phyloP scores from a whole-genome alignment of 2,888 invertebrate species.

The Sesia bembeciformis region DNA sequence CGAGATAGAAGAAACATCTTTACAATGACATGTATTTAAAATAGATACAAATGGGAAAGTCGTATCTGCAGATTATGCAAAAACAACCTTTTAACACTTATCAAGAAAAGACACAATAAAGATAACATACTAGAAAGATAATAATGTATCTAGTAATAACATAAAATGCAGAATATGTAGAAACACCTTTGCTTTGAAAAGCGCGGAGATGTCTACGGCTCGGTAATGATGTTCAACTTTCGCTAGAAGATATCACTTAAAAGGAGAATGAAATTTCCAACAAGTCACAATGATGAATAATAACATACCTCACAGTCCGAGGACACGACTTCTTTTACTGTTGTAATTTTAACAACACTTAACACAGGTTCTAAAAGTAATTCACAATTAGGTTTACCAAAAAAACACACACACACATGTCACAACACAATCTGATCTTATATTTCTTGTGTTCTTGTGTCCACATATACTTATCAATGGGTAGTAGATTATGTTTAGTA shows the following conservation, averaged over 20 bases:
- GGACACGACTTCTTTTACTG: background rate
- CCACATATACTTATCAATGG: background rate
- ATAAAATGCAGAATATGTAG: background rate
- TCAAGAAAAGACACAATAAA: no score
- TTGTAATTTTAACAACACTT: no score
- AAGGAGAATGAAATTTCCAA: background rate
- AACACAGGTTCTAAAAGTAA: no score
- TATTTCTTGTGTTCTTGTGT: background rate
- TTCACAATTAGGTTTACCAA: no score
- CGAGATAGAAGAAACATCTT: no score
- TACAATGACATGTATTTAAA: no score
- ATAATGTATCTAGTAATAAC: background rate
- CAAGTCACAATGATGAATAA: background rate
- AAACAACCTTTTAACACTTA: no score
- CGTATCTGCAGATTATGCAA: no score
- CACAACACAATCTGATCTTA: background rate
- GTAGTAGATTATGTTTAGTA: background rate
- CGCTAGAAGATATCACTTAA: background rate
- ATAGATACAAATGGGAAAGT: no score
- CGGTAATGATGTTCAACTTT: background rate
- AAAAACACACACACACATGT: background rate
- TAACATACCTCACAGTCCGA: background rate
- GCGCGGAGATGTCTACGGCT: background rate
- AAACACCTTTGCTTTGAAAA: background rate
- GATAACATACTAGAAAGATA: no score